Percentiles rank a stretch among this genome's conserved stretches.
phyloP scores from a whole-genome alignment of 1,140 invertebrate species.

The Augochlora pura region DNA sequence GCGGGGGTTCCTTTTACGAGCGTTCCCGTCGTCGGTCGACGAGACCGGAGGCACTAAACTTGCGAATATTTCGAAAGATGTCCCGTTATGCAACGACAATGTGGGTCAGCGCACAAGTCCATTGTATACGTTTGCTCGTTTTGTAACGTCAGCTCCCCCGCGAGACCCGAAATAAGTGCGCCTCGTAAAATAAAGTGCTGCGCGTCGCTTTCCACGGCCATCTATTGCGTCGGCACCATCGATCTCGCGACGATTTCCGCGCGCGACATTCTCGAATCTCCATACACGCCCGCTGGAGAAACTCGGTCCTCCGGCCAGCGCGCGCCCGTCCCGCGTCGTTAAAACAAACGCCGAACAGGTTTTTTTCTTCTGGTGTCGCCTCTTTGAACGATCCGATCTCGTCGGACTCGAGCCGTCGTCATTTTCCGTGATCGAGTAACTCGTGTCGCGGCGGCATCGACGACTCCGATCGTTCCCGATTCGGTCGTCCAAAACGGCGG shows the following conservation, averaged over 20 bases:
- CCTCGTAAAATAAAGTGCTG: slow-evolving; percentile 73
- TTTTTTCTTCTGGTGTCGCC: background rate
- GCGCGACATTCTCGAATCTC: background rate
- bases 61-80: slow-evolving; percentile 71
- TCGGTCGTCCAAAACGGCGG: too few relatives aligned
- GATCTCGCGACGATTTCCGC: slow-evolving; percentile 22
- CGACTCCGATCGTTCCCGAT: background rate
- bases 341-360: background rate
- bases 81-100: slow-evolving; percentile 75
- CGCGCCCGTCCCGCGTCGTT: background rate
- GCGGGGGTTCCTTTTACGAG: slow-evolving; percentile 66
- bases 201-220: slow-evolving; percentile 56
- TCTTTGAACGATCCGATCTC: background rate
- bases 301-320: too few relatives aligned
- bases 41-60: slow-evolving; percentile 63
- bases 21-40: slow-evolving; percentile 54
- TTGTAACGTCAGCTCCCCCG: slow-evolving; percentile 57
- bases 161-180: slow-evolving; percentile 69
- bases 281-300: background rate
- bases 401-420: background rate
- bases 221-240: slow-evolving; percentile 41
- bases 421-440: background rate
- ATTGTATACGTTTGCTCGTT: slow-evolving; percentile 36
- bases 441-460: background rate
- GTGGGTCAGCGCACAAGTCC: slow-evolving; percentile 68